Evolutionary conservation across 2,888 invertebrate genomes (phyloP), one percentile per base, ranked within the genome.

Genomic region (Torymus auratus): DNA sequence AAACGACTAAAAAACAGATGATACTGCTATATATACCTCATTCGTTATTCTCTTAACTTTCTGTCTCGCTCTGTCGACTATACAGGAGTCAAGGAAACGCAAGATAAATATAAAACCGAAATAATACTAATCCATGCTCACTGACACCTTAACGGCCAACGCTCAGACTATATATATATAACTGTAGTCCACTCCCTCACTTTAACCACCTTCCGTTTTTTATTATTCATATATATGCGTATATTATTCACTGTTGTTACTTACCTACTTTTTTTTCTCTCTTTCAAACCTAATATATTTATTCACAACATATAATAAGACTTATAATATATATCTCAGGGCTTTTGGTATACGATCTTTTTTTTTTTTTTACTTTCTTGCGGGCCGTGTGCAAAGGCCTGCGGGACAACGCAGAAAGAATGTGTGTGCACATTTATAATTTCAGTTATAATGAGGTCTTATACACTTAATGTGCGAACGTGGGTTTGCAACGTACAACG

Each of bases 91-190:
- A 64, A 72, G 3, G 15, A 56, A 61, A 56, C 53, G 15, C 65
- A 52, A 65, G 23, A 20, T 67, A 74, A 61, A 74, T 74, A 56
- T 70, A 67, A 67, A 23, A 77, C 77, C 41, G 72, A n/a, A 76
- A 80, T 73, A 78, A 82, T 84, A 86, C 83, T 83, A 78, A 84
- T 81, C 83, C 85, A 84, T 85, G 85, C 85, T 84, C 85, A 85
- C 86, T 86, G 83, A 87, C 86, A 86, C 87, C 86, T 87, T 86
- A 86, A 86, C 85, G 84, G 82, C 87, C 85, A 86, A 86, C 85
- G 85, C 84, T 86, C 81, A 82, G 80, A 83, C 78, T 55, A 14
- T 52, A 73, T 81, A 53, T 67, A 78, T 73, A 58, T 76, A 71
- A 73, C 75, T 73, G 77, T 58, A 77, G 70, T 58, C 50, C 56